phyloP scores from a whole-genome alignment of 2,797 vertebrate genomes.

The Buphagus erythrorhynchus region DNA sequence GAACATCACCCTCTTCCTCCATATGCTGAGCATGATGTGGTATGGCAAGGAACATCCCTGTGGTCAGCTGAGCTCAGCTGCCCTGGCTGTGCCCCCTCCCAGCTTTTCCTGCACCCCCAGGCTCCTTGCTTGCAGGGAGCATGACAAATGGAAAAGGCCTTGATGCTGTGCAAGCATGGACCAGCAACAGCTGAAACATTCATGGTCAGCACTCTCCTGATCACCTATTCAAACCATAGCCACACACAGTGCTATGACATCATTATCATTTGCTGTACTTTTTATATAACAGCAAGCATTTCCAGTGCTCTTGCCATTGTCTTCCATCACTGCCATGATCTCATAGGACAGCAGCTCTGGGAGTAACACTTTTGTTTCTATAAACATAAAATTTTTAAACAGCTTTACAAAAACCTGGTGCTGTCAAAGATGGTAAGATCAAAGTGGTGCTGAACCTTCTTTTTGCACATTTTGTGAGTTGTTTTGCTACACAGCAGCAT shows the following conservation, averaged over 20 bases:
- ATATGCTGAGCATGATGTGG: too few relatives aligned
- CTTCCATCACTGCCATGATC: not conserved
- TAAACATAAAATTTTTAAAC: not conserved
- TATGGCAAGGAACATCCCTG: not conserved
- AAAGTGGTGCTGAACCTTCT: not conserved
- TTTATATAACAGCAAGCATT: not conserved
- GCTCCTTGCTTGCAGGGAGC: not conserved
- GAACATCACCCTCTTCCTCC: not conserved
- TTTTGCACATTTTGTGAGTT: not conserved
- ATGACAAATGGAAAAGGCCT: not conserved
- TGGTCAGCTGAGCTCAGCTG: not conserved
- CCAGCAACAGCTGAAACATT: not conserved
- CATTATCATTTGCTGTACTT: not conserved
- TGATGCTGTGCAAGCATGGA: not conserved
- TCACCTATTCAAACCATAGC: not conserved
- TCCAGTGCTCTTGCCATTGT: not conserved
- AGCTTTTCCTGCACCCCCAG: not conserved
- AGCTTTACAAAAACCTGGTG: not conserved
- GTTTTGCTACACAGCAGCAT: not conserved
- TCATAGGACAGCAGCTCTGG: not conserved
- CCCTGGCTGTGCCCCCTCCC: not conserved
- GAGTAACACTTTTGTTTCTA: not conserved
- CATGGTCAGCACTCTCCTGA: rapidly evolving
- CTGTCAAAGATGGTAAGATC: not conserved
- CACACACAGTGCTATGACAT: rapidly evolving